Conservation (phyloP, 2,888 invertebrate genomes). For the Mystacides longicornis region DNA sequence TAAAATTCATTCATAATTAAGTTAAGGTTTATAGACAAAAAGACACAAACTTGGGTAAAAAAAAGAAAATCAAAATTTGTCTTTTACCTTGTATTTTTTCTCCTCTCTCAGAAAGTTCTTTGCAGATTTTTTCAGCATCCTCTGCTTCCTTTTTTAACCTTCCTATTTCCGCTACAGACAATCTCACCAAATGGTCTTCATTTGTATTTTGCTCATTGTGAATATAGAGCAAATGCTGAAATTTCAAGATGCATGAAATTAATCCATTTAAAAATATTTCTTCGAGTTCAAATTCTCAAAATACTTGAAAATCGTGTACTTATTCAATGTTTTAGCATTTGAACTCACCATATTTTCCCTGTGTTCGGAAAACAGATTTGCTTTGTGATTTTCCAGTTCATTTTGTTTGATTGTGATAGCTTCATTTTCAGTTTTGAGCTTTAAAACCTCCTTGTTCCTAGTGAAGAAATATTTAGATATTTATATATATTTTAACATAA, state of each 20-base stretch:
- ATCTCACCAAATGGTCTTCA: slow-evolving; percentile 55
- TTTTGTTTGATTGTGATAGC: slow-evolving; percentile 38
- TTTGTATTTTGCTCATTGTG: slow-evolving; percentile 62
- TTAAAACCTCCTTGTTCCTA: slow-evolving; percentile 45
- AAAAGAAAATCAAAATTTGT: no score
- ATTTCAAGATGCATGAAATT: no score
- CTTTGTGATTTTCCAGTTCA: slow-evolving; percentile 42
- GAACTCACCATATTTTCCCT: slow-evolving; percentile 43
- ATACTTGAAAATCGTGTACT: background rate
- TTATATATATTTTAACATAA: background rate
- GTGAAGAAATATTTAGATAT: no score
- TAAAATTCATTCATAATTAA: no score
- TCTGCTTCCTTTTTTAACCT: slow-evolving; percentile 41
- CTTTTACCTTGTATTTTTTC: slow-evolving; percentile 38
- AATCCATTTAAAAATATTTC: background rate
- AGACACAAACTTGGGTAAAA: no score
- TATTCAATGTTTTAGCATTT: background rate
- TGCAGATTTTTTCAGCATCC: slow-evolving; percentile 43
- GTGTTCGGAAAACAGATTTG: slow-evolving; percentile 41
- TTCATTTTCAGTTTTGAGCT: slow-evolving; percentile 37
- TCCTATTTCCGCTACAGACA: slow-evolving; percentile 41
- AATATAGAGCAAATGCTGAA: slow-evolving; percentile 48
- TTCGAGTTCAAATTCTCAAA: background rate
- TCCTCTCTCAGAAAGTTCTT: slow-evolving; percentile 38
- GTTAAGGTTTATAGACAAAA: no score